Percentiles rank a stretch among this genome's conserved stretches.
Evolutionary conservation across 2,113 vertebrate species (phyloP).

Genomic region (Oncorhynchus nerka): DNA sequence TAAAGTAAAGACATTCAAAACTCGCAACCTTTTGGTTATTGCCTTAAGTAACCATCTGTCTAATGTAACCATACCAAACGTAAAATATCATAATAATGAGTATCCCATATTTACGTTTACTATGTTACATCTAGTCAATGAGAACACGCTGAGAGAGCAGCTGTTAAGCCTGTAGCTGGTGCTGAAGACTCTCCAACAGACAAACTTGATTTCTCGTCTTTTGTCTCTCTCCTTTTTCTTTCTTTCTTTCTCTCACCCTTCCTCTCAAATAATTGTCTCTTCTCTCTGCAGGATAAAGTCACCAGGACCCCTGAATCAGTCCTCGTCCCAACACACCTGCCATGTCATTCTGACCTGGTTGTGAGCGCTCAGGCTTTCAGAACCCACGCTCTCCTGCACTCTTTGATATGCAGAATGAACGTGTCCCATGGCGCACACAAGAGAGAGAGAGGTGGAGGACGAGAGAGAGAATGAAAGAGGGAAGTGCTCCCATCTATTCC

Average conservation of each 20-base stretch:
- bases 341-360: slow-evolving; percentile 41
- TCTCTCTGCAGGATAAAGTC: slow-evolving; percentile 29
- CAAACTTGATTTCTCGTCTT: background rate
- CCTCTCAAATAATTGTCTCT: background rate
- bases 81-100: too few relatives aligned
- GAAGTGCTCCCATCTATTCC: slow-evolving; percentile 25
- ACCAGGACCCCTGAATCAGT: slow-evolving; percentile 56
- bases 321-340: slow-evolving; percentile 58
- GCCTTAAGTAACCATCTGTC: too few relatives aligned
- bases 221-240: background rate
- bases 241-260: background rate
- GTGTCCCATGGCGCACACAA: background rate
- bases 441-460: background rate
- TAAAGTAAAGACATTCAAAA: too few relatives aligned
- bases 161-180: slow-evolving; percentile 49
- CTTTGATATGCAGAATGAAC: slow-evolving; percentile 61
- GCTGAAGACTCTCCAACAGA: background rate
- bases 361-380: slow-evolving; percentile 41
- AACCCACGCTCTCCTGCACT: slow-evolving; percentile 8
- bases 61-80: too few relatives aligned
- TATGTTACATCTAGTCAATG: too few relatives aligned
- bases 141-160: slow-evolving; percentile 15
- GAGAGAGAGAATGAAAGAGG: slow-evolving; percentile 20
- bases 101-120: too few relatives aligned
- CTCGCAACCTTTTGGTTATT: too few relatives aligned